Percentiles rank a stretch among this genome's conserved stretches.
These are phyloP conservation scores for Lasioglossum marginatum DNA, from an alignment of 2,888 invertebrate genomes.

Conservation along the genomic window DNA sequence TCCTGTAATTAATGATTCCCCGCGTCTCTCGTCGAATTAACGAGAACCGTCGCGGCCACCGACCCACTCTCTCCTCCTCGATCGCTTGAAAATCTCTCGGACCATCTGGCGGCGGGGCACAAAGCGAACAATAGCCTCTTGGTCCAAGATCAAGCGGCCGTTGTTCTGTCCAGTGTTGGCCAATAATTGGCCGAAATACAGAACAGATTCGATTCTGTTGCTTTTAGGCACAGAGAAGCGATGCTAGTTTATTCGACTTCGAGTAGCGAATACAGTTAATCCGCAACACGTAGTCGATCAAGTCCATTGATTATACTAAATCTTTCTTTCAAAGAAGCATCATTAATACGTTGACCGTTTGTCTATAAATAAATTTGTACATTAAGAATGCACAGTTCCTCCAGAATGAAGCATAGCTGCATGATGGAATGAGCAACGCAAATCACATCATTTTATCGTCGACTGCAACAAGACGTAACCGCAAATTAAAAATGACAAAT, in stretches of 20 bases:
- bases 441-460: not conserved
- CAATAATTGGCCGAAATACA: not conserved
- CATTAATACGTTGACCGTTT: no score
- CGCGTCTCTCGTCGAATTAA: constrained; percentile 49
- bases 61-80: constrained; percentile 38
- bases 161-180: not conserved
- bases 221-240: not conserved
- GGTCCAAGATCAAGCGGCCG: constrained; percentile 8
- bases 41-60: constrained; percentile 45
- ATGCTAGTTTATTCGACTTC: not conserved
- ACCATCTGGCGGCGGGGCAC: constrained; percentile 12
- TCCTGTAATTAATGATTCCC: constrained; percentile 61
- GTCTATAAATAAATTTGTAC: no score
- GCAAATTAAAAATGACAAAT: not conserved
- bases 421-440: not conserved
- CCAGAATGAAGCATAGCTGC: not conserved
- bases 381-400: not conserved
- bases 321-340: no score
- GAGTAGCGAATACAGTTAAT: not conserved
- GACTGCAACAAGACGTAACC: no score
- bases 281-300: not conserved
- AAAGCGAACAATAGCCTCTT: constrained; percentile 12
- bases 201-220: not conserved
- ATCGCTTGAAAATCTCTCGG: constrained; percentile 49
- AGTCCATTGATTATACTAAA: not conserved